Evolutionary conservation across 2,888 invertebrate species (phyloP), one percentile per base, ranked within the genome.

Genomic region (Theristus sp.): DNA sequence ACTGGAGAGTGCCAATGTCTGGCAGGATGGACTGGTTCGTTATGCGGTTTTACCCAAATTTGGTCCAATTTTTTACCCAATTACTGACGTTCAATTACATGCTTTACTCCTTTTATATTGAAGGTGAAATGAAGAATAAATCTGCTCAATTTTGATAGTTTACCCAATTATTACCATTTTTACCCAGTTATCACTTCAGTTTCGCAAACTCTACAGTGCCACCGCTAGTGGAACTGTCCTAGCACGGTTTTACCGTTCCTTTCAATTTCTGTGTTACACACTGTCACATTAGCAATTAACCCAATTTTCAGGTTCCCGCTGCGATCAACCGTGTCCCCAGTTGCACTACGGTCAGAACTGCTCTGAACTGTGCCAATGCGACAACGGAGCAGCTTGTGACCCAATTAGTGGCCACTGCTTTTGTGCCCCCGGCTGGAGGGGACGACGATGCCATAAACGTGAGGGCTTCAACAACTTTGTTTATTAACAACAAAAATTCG

Each of bases 281-380:
- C n/a, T n/a, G n/a, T n/a, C n/a, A n/a, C n/a, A n/a, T n/a, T n/a
- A n/a, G n/a, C n/a, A n/a, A n/a, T n/a, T n/a, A n/a, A n/a, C n/a
- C n/a, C n/a, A n/a, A n/a, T n/a, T n/a, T n/a, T n/a, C 31, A 78
- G 78, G 59, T 84, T 86, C 63, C 79, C 87, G 61, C 3, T 71
- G 71, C 38, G 68, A 68, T 24, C 67, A 64, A 29, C 67, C 71
- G 1, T 78, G 78, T 64, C 73, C 74, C 2, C 77, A 80, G 56
- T 89, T 89, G n/a, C 85, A 82, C 64, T 89, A 89, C 74, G 90
- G 90, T 22, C 82, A 83, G 59, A 83, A 83, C 55, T 90, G 90
- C 76, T 81, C 82, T 68, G 86, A 89, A 73, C 78, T 78, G 53
- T 93, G 93, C 73, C 80, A 80, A 62, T 94, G 93, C 72, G 83